phyloP scores from a whole-genome alignment of 2,797 vertebrate species.

The Heteromormyrus szaboi region DNA sequence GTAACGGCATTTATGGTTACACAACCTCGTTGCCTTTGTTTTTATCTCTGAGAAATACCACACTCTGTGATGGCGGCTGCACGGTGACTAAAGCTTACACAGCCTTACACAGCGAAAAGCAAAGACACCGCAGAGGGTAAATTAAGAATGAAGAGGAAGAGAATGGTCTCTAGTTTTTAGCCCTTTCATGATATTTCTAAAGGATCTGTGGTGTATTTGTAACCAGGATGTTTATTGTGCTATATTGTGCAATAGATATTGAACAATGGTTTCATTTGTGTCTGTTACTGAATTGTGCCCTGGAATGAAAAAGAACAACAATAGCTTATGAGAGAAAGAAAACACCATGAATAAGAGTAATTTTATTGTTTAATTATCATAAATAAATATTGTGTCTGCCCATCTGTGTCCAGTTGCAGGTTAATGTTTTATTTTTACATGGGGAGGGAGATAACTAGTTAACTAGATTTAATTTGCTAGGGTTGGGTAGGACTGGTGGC shows the following conservation, averaged over 20 bases:
- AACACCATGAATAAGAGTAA: neutral
- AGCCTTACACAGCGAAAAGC: neutral
- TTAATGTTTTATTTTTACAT: neutral
- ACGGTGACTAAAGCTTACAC: neutral
- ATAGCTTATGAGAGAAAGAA: neutral
- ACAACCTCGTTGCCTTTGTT: neutral
- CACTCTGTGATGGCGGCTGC: neutral
- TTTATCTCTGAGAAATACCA: neutral
- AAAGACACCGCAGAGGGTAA: neutral
- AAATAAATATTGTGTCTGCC: neutral
- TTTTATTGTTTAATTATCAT: neutral
- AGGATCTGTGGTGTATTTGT: neutral
- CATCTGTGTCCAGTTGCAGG: neutral
- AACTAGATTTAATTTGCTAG: neutral
- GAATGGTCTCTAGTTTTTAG: neutral
- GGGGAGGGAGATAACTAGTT: neutral
- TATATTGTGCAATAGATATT: conserved; percentile 2
- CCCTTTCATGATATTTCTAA: neutral
- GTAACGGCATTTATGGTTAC: neutral
- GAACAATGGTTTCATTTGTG: neutral
- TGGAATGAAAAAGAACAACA: neutral
- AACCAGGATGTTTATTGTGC: neutral
- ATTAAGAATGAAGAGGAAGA: neutral
- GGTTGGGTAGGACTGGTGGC: neutral
- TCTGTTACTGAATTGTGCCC: neutral